Evolutionary conservation across 2,797 vertebrate species (phyloP), one percentile per base, ranked within the genome.

Genomic region (Myotis daubentonii): DNA sequence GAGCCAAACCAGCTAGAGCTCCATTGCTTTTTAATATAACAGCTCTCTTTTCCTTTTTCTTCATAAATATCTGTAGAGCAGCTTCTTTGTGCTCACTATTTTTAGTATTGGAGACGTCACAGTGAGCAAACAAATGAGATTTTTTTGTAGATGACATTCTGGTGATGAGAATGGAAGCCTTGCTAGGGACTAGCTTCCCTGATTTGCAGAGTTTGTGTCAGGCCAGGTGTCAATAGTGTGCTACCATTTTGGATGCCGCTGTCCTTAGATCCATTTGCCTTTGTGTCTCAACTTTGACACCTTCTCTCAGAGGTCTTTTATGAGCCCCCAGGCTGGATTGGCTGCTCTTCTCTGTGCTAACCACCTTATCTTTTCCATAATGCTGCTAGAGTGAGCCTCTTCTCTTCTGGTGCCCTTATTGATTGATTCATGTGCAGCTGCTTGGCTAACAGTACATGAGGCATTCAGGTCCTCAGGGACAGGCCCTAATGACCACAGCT

Each of bases 21-120:
- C 17, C 5, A 38, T 88, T 93, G 66, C n/a, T 90, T 94, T 94
- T 89, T 91, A 85, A 84, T 89, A 60, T 51, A 81, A 66, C 3
- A 94, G 44, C 16, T 51, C 38, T 33, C 23, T 57, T 57, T 93
- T 72, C 79, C 4, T 93, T 75, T 66, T 89, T 71, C 41, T 92
- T 62, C 9, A 53, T 25, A 80, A 33, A 66, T 89, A 93, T 84
- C 76, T 87, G 25, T 36, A 80, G 89, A 90, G 28, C 15, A 84
- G 25, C 6, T 62, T 93, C 60, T 80, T 92, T 85, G 49, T 89
- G 55, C 23, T 91, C 17, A 51, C 53, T 90, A 5, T 79, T 87
- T 94, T 90, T 74, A 55, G 76, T 78, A 68, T 87, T 90, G 36
- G 71, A 94, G 36, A 87, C 44, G 23, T 79, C 25, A 8, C 28